A percentile compares a stretch with the other conserved stretches of the same genome.
phyloP scores from a whole-genome alignment of 2,797 vertebrate genomes.

The Menidia menidia region DNA sequence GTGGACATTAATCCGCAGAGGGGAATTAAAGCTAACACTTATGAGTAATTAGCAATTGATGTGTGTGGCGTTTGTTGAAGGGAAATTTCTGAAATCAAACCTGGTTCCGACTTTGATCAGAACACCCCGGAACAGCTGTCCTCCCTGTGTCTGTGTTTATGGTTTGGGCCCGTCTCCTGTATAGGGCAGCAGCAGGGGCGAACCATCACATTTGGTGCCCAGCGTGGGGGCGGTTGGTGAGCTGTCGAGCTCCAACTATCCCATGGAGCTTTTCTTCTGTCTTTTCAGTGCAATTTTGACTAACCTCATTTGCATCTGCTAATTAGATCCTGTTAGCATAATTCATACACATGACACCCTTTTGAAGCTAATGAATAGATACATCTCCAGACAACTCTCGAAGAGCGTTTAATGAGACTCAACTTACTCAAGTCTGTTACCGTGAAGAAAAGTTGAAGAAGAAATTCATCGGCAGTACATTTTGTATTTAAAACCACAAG shows the following conservation, averaged over 20 bases:
- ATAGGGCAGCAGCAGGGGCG: constrained; percentile 87
- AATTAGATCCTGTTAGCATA: constrained; percentile 91
- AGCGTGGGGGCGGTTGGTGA: constrained; percentile 87
- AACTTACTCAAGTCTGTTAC: constrained; percentile 71
- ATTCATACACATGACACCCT: constrained; percentile 91
- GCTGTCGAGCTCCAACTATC: constrained; percentile 87
- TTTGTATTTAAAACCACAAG: constrained; percentile 53
- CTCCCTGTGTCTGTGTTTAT: constrained; percentile 79
- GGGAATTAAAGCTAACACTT: neutral
- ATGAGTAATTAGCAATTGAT: neutral
- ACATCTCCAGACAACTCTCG: constrained; percentile 87
- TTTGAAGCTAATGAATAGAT: constrained; percentile 90
- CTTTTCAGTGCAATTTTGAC: constrained; percentile 86
- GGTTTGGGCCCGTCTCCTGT: constrained; percentile 85
- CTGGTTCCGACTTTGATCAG: constrained; percentile 19
- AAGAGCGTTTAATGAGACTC: constrained; percentile 83
- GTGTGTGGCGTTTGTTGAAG: neutral
- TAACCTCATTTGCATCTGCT: constrained; percentile 90
- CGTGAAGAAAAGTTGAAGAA: constrained; percentile 51
- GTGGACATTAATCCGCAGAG: constrained; percentile 3
- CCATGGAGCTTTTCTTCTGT: constrained; percentile 88
- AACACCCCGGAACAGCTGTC: constrained; percentile 67
- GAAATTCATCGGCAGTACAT: constrained; percentile 60
- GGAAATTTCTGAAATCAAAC: constrained; percentile 14
- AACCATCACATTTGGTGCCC: constrained; percentile 90